phyloP scores from a whole-genome alignment of 2,113 vertebrate genomes.

The Addax nasomaculatus region DNA sequence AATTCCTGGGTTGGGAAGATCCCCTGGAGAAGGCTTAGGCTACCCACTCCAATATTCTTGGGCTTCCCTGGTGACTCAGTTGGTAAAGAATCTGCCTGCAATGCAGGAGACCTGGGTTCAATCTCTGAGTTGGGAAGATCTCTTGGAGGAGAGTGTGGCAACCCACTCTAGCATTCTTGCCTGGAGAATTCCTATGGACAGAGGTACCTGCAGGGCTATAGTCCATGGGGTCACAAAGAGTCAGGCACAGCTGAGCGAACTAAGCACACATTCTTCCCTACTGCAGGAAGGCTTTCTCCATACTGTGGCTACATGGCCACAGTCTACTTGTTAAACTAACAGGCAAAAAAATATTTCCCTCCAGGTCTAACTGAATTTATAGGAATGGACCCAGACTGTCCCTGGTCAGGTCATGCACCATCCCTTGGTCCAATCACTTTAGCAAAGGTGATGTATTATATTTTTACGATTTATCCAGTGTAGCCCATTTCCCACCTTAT shows the following conservation, averaged over 20 bases:
- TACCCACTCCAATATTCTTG: neutral
- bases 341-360: neutral
- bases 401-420: neutral
- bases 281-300: neutral
- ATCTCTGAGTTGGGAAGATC: neutral
- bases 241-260: accelerated
- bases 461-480: neutral
- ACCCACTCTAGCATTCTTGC: neutral
- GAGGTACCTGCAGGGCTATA: neutral
- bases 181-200: neutral
- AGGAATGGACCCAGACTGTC: neutral
- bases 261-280: neutral
- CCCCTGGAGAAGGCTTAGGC: neutral
- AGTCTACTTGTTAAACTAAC: neutral
- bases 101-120: accelerated
- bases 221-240: neutral
- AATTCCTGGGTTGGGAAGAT: neutral
- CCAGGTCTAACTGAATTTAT: neutral
- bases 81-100: neutral
- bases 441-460: neutral
- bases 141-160: neutral
- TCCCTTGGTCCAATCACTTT: neutral
- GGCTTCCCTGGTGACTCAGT: neutral
- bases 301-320: neutral
- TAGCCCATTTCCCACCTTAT: neutral